Base-by-base conservation (phyloP, 2,888 invertebrate species). In the Automeris io region DNA sequence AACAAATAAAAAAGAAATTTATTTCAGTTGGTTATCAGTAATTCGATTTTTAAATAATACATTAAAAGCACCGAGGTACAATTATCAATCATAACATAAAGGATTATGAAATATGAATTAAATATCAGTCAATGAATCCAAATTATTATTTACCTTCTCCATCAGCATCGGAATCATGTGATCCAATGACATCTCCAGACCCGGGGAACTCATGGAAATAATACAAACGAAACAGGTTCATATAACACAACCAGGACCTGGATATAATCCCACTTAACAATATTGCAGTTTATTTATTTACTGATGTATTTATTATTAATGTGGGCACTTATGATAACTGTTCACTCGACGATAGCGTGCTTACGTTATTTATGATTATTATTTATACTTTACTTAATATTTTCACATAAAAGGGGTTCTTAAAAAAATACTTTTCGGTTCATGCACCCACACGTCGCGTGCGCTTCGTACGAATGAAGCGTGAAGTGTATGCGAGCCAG, bases 131-230 rank as follows among this genome's bases (percentile, higher is more conserved):
- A n/a, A n/a, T n/a, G n/a, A 23, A 24, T 11, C 2, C 12, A 8
- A n/a, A 16, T 16, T 8, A 8, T 6, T 41, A 12, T 42, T 60
- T 79, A 86, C 85, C 85, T 86, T 74, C 53, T 83, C 75, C 52
- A 83, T 70, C 45, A 86, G 62, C 50, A 70, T 78, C 57, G 83
- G 80, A 49, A 82, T 70, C 63, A 78, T 78, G 46, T 71, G 80
- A 49, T 83, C 83, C 68, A 83, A 58, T 43, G 85, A 80, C 79
- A 85, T 78, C 54, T 80, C 76, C 46, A 77, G 53, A 55, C 74
- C 71, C 8, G 76, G 70, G 47, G 82, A 77, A 65, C 72, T 77
- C 73, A 76, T 81, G 49, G 51, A 62, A 48, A 41, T 56, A 54
- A 58, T 54, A 45, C 39, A 54, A 54, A 48, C 51, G 63, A 64